Evolutionary conservation across 2,888 invertebrate species (phyloP), one percentile per base, ranked within the genome.

Genomic region (Rapana venosa): DNA sequence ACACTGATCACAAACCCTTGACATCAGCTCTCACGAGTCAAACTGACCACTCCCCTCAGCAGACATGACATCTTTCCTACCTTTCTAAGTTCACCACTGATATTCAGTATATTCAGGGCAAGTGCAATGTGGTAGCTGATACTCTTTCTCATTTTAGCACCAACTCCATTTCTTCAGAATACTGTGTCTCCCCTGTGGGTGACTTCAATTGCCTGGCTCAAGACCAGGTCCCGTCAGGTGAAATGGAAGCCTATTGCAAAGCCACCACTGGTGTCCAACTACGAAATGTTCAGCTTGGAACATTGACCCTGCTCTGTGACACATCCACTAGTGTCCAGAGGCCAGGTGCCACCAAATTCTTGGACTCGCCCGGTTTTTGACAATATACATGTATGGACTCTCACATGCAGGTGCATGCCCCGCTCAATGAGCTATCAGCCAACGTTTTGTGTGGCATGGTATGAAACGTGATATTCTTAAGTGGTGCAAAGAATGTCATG

Each of bases 41-140:
- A 77, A 32, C 77, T 5, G 77, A 77, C 30, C 77, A 32, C 30
- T 77, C 77, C 17, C 77, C 77, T 77, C 56, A 87, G 6, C 90
- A 90, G 56, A 66, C 90, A 58, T 83, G 90, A 90, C 87, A 90
- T n/a, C 87, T 83, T 15, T 90, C 87, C n/a, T 90, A 86, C n/a
- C 61, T 87, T n/a, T 87, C 90, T n/a, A 70, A 87, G 56, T 89
- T 89, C 79, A 88, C 79, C 77, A 56, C 86, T 32, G 58, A 89
- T 61, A 87, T 86, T 22, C 86, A 86, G 32, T 87, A 90, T 83
- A 81, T 90, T 35, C 6, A 11, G 30, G 90, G 90, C 61, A 83
- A 83, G 74, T 90, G 87, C 83, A 87, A 83, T 70, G 79, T 90
- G n/a, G 90, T 90, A 32, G 70, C 90, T 36, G 90, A 83, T 47